Evolutionary conservation across 2,113 vertebrate species (phyloP), one percentile per base, ranked within the genome.

Genomic region (Elanus axillaris): DNA sequence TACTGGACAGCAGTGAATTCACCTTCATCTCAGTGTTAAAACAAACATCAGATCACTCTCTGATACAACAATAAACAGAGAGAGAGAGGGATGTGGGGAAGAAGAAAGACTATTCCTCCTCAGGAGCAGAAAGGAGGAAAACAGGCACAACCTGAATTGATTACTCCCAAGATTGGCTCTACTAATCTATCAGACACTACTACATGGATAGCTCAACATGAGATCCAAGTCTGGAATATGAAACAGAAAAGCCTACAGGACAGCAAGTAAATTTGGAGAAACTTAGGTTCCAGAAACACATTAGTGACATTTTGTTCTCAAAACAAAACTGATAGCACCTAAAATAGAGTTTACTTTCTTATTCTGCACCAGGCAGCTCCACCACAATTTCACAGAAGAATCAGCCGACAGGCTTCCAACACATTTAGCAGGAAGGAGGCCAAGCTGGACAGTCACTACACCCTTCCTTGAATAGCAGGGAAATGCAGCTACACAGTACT

Each of bases 1-100:
- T 56, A 48, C 73, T 86, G 79, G 74, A 76, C 77, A 91, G 85
- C 91, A 92, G 79, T 78, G 94, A 95, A 88, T 93, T 94, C 82
- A 79, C 91, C 87, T 95, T 97, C 96, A 97, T 94, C 93, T 95
- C 91, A 75, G 36, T 77, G 60, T 92, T 96, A 95, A 97, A 96
- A 96, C 69, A 94, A 97, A 97, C 89, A 93, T 92, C 79, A 95
- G 88, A 76, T 95, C 47, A 5, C 95, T 95, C 76, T 72, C 88
- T 60, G 53, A 82, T 94, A 90, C 48, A 96, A 96, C 69, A 96
- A 91, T 88, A 96, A 97, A 96, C 82, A 95, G 59, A 88, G 14
- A 79, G 56, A 40, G n/a, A 12, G 31, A 45, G 27, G 17, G 31
- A 60, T 19, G 29, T 29, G 72, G 43, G 36, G 34, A 90, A 92